These are phyloP conservation scores for Hippopotamyrus pictus DNA, from an alignment of 2,797 vertebrate genomes.

Conservation along the genomic window DNA sequence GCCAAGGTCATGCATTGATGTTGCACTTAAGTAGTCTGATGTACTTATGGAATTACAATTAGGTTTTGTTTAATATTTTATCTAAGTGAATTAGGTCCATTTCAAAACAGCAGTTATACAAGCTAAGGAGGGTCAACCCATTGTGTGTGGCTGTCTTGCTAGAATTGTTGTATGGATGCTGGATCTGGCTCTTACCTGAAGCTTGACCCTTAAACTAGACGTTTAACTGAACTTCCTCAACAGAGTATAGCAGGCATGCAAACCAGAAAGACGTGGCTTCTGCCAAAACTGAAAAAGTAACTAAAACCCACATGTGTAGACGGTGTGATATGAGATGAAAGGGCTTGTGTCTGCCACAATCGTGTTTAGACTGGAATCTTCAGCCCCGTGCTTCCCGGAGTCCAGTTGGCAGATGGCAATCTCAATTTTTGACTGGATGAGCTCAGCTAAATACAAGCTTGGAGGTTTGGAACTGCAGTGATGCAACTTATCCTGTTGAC, in stretches of 20 bases:
- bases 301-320: not conserved
- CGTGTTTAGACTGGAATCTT: not conserved
- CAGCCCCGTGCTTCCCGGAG: not conserved
- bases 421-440: not conserved
- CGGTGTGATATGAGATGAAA: not conserved
- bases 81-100: not conserved
- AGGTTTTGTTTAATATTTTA: constrained; percentile 4
- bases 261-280: not conserved
- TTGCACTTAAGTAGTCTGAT: not conserved
- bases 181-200: not conserved
- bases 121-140: not conserved
- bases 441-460: not conserved
- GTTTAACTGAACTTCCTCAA: not conserved
- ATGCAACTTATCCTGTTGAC: not conserved
- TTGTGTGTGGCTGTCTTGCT: not conserved
- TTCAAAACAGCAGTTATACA: constrained; percentile 6
- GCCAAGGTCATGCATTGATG: not conserved
- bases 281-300: not conserved
- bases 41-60: not conserved
- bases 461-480: not conserved
- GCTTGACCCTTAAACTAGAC: not conserved
- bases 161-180: not conserved
- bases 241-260: not conserved
- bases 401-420: not conserved
- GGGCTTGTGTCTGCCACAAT: not conserved